Conservation (phyloP, 2,888 invertebrate species). For the Anodontia alba region DNA sequence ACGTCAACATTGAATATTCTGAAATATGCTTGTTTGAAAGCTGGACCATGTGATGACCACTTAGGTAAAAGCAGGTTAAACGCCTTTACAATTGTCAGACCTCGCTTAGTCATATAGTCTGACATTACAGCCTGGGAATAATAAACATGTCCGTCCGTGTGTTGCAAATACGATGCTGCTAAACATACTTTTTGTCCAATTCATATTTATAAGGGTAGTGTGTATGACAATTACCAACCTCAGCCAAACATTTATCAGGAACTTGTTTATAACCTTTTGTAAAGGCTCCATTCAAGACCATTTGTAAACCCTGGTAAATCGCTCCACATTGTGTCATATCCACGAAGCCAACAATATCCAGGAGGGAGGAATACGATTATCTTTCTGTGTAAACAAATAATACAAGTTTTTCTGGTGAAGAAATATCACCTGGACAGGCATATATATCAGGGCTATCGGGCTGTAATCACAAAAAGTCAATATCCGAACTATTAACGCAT, state of each 20-base stretch:
- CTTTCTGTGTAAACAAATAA: not conserved
- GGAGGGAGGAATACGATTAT: not conserved
- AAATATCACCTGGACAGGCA: not conserved
- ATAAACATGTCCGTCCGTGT: not conserved
- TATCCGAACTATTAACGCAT: not conserved
- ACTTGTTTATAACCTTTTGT: too few species aligned
- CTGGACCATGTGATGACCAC: not conserved
- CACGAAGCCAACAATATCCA: not conserved
- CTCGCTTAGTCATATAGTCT: not conserved
- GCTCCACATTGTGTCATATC: not conserved
- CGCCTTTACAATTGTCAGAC: not conserved
- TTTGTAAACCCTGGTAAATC: not conserved
- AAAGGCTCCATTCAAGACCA: not conserved
- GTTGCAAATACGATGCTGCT: not conserved
- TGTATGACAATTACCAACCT: not conserved
- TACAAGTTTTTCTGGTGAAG: not conserved
- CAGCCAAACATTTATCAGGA: not conserved
- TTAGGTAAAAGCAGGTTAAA: not conserved
- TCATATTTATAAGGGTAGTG: not conserved
- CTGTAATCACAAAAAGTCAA: not conserved
- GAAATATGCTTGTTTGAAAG: not conserved
- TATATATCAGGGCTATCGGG: too few species aligned
- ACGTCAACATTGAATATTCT: slow-evolving; percentile 4
- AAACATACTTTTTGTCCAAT: not conserved
- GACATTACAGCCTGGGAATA: not conserved